phyloP scores from a whole-genome alignment of 2,888 invertebrate genomes.

The Cosmorhoe ocellata region DNA sequence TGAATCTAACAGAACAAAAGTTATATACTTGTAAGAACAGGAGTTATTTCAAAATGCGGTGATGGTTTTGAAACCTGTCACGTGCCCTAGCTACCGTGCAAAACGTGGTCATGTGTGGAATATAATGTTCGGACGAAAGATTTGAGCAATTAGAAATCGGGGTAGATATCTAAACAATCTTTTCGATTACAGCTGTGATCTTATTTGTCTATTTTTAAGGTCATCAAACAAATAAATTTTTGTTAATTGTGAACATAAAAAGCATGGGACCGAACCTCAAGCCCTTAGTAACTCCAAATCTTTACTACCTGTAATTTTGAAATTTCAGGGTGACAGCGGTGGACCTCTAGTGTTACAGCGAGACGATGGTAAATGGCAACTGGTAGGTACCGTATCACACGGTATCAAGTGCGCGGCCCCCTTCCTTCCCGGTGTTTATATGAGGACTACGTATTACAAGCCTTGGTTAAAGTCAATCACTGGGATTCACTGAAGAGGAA shows the following conservation, averaged over 20 bases:
- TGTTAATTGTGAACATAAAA: neutral
- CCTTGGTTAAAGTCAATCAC: constrained; percentile 95
- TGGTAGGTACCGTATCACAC: constrained; percentile 96
- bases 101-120: too few relatives aligned
- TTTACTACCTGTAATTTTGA: neutral
- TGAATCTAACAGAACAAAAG: too few relatives aligned
- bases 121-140: too few relatives aligned
- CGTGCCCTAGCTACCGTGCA: too few relatives aligned
- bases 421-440: constrained; percentile 95
- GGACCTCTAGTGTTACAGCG: constrained; percentile 93
- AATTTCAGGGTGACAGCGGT: constrained; percentile 93
- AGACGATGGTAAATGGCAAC: constrained; percentile 92
- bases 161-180: too few relatives aligned
- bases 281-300: neutral
- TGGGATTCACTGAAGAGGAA: constrained; percentile 77
- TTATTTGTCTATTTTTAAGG: too few relatives aligned
- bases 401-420: constrained; percentile 97
- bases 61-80: too few relatives aligned
- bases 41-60: too few relatives aligned
- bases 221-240: too few relatives aligned
- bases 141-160: too few relatives aligned
- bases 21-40: too few relatives aligned
- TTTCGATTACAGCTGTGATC: too few relatives aligned
- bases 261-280: neutral
- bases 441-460: constrained; percentile 95